Evolutionary conservation across 2,888 invertebrate species (phyloP).

Genomic region (Scaptomyza caliginosa): DNA sequence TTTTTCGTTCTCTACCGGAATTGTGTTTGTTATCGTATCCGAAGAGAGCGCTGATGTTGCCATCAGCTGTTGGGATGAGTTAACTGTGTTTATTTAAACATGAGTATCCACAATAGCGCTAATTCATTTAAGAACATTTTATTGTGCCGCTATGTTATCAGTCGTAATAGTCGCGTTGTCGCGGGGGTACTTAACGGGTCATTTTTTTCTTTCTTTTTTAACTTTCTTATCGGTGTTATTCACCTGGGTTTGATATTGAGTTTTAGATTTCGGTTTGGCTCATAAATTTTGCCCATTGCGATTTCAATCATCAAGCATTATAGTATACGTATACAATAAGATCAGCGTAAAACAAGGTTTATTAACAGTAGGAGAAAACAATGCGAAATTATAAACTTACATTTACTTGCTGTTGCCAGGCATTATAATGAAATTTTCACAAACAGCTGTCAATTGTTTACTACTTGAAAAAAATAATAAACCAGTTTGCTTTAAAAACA

Average conservation of each 20-base stretch:
- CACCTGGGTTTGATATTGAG: conserved; percentile 37
- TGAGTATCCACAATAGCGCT: conserved; percentile 2
- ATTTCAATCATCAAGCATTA: conserved; percentile 17
- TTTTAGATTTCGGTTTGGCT: conserved; percentile 32
- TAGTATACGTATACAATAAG: not conserved
- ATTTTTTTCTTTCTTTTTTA: conserved; percentile 26
- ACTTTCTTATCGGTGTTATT: conserved; percentile 51
- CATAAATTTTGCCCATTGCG: conserved; percentile 39
- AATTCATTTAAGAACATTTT: conserved; percentile 2
- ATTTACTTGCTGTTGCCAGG: conserved; percentile 37
- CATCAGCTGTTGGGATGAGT: conserved; percentile 19
- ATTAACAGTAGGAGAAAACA: not conserved
- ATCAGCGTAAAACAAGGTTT: not conserved
- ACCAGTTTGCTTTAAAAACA: conserved; percentile 66
- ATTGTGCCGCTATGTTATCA: conserved; percentile 18
- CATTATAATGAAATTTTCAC: conserved; percentile 6
- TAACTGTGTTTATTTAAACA: conserved; percentile 4
- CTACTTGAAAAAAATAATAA: conserved; percentile 51
- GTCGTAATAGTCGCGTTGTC: no score
- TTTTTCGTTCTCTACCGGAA: not conserved
- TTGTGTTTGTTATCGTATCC: conserved; percentile 13
- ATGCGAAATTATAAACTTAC: not conserved
- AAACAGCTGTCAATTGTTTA: conserved; percentile 45
- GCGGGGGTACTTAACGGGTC: conserved; percentile 10
- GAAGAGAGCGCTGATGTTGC: conserved; percentile 44